These are phyloP conservation scores for Furcifer pardalis DNA, from an alignment of 2,797 vertebrate genomes.

Conservation along the genomic window DNA sequence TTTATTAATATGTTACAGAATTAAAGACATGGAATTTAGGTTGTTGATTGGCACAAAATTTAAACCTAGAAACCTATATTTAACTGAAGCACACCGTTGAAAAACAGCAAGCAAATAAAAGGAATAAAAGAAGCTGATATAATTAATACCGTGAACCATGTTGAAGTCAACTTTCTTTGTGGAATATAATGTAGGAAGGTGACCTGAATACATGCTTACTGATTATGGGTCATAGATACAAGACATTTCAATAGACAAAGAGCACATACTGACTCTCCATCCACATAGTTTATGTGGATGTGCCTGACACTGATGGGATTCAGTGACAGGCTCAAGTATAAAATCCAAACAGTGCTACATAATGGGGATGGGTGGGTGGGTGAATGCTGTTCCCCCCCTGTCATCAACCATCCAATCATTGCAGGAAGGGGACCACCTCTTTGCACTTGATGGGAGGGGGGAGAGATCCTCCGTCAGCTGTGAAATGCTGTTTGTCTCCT, in stretches of 20 bases:
- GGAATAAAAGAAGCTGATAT: background rate
- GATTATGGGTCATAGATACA: background rate
- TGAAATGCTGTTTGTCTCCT: too few relatives aligned
- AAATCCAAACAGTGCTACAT: too few relatives aligned
- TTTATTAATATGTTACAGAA: slow-evolving; percentile 39
- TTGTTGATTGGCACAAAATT: background rate
- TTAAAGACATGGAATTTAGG: background rate
- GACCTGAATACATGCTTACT: background rate
- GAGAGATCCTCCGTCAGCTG: too few relatives aligned
- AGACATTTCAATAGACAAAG: background rate
- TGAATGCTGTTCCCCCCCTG: too few relatives aligned
- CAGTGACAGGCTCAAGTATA: too few relatives aligned
- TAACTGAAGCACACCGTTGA: background rate
- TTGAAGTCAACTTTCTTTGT: background rate
- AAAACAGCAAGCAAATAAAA: background rate
- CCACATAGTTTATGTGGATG: background rate
- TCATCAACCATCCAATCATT: too few relatives aligned
- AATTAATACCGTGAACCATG: background rate
- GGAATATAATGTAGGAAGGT: background rate
- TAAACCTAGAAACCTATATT: slow-evolving; percentile 10
- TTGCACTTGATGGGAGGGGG: too few relatives aligned
- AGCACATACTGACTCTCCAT: background rate
- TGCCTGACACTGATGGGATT: too few relatives aligned
- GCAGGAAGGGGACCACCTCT: too few relatives aligned
- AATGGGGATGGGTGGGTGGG: too few relatives aligned